Evolutionary conservation across 2,113 vertebrate genomes (phyloP).

Genomic region (Marmota monax): DNA sequence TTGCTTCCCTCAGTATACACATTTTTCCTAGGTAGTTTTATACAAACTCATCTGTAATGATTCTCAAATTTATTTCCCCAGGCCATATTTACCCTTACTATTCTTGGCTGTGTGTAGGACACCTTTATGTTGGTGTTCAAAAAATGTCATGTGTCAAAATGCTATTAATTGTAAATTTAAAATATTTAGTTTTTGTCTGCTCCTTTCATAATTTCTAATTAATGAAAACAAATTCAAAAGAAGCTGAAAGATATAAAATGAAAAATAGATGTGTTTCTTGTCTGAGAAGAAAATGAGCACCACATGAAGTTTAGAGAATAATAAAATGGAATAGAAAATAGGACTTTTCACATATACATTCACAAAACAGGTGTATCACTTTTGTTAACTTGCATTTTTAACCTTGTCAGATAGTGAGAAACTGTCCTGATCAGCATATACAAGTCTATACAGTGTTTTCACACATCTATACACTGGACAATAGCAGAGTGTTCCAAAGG

Average conservation of each 20-base stretch:
- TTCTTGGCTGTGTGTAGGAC: neutral
- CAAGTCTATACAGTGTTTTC: neutral
- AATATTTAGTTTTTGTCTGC: neutral
- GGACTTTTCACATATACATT: neutral
- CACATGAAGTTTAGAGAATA: neutral
- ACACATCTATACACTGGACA: neutral
- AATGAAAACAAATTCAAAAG: neutral
- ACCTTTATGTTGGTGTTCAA: neutral
- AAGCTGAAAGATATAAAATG: neutral
- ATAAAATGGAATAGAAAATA: neutral
- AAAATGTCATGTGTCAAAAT: neutral
- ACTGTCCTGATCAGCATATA: neutral
- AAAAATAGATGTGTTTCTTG: neutral
- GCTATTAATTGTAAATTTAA: neutral
- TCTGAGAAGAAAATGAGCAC: neutral
- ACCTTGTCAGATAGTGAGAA: neutral
- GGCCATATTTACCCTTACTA: neutral
- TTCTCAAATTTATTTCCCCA: neutral
- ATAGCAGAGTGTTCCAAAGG: neutral
- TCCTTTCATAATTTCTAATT: neutral
- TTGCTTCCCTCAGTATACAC: neutral
- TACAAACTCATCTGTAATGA: neutral
- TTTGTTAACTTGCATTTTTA: neutral
- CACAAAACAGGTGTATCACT: neutral
- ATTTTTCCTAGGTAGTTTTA: neutral